phyloP scores from a whole-genome alignment of 2,797 vertebrate genomes.

The Tokudaia muenninki region DNA sequence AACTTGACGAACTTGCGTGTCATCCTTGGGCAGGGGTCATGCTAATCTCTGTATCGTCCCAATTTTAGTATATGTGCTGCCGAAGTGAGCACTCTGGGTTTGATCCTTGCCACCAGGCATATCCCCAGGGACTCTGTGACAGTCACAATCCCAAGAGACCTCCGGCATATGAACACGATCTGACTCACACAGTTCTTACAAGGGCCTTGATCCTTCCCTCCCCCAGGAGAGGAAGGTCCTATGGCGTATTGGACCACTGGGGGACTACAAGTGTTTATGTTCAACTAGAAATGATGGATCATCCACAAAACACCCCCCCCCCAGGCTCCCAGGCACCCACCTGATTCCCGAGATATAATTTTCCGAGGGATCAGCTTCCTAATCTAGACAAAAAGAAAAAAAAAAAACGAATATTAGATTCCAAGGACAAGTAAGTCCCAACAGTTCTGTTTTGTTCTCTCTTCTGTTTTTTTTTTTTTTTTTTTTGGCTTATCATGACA shows the following conservation, averaged over 20 bases:
- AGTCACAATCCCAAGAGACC: not conserved
- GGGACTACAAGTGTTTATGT: not conserved
- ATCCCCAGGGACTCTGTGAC: not conserved
- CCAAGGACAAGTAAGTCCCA: not conserved
- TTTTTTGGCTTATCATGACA: not conserved
- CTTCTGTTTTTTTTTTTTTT: not conserved
- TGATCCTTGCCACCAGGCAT: not conserved
- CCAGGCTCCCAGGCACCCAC: conserved; percentile 44
- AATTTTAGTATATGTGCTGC: too few species aligned
- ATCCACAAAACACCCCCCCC: not conserved
- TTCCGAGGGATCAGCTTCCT: conserved; percentile 73
- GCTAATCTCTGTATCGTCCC: too few species aligned
- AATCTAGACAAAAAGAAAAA: conserved; percentile 64
- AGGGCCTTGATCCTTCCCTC: not conserved
- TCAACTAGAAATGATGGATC: not conserved
- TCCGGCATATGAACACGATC: not conserved
- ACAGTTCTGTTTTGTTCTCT: not conserved
- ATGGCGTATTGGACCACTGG: not conserved
- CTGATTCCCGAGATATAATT: conserved; percentile 67
- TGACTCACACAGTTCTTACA: not conserved
- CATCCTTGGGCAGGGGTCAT: too few species aligned
- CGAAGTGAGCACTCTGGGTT: not conserved
- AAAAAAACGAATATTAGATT: conserved; percentile 41
- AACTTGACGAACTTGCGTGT: too few species aligned
- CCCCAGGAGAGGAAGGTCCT: not conserved